These are phyloP conservation scores for Aphodius sticticus DNA, from an alignment of 2,888 invertebrate species.

Conservation along the genomic window DNA sequence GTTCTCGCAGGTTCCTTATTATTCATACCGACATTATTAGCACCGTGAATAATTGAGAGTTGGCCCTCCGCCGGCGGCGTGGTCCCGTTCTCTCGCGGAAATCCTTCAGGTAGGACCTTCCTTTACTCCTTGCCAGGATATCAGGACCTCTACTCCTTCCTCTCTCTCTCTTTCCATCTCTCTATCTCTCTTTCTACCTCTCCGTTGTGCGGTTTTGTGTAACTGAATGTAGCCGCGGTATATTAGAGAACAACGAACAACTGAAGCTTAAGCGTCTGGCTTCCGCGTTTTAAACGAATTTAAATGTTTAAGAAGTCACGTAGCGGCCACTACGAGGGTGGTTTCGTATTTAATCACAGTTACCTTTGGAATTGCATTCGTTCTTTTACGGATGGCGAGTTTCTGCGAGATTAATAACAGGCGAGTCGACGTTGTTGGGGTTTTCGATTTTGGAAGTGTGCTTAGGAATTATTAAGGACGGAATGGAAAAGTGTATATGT, in stretches of 20 bases:
- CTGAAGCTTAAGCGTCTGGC: neutral
- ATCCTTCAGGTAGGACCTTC: neutral
- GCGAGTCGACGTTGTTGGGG: neutral
- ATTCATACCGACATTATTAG: conserved; percentile 61
- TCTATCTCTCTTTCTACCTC: too few species aligned
- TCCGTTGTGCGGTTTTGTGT: neutral
- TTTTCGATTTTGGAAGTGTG: too few species aligned
- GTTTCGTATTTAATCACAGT: neutral
- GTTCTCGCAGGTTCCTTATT: conserved; percentile 49
- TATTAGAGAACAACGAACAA: neutral
- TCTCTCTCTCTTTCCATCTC: too few species aligned
- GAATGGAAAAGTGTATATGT: too few species aligned
- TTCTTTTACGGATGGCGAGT: neutral
- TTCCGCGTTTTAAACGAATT: neutral
- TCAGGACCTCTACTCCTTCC: too few species aligned
- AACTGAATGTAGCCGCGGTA: neutral
- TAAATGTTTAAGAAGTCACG: conserved; percentile 4
- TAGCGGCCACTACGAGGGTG: neutral
- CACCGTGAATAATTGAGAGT: conserved; percentile 54
- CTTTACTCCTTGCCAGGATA: neutral
- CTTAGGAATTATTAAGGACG: too few species aligned
- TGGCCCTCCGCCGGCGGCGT: neutral
- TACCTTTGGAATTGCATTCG: neutral
- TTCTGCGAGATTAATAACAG: neutral
- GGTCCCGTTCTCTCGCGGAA: neutral